Evolutionary conservation across 2,113 vertebrate species (phyloP).

Genomic region (Odocoileus hemionus): DNA sequence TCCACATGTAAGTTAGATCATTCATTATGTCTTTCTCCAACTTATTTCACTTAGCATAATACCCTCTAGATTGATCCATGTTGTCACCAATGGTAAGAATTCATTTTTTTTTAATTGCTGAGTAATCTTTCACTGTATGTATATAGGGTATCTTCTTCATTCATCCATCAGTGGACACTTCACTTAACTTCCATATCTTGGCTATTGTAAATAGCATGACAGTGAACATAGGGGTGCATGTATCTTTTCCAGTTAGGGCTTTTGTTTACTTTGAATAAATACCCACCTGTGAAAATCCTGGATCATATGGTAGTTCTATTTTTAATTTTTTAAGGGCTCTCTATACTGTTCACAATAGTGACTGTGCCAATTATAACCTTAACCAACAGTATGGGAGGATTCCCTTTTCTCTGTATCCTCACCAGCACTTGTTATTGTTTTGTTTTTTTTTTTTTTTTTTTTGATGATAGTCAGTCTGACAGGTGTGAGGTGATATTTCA

Average conservation of each 20-base stretch:
- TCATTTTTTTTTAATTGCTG: not conserved
- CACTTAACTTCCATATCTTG: not conserved
- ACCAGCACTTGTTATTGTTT: not conserved
- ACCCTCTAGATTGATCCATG: not conserved
- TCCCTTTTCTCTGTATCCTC: not conserved
- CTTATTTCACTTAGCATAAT: not conserved
- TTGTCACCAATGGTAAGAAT: not conserved
- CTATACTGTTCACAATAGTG: not conserved
- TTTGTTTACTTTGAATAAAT: not conserved
- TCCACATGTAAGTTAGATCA: not conserved
- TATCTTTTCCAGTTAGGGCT: not conserved
- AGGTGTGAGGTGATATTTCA: not conserved
- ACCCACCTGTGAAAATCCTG: not conserved
- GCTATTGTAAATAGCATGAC: not conserved
- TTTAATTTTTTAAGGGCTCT: not conserved
- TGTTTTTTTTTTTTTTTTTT: not conserved
- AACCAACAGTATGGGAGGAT: not conserved
- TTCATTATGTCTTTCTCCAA: not conserved
- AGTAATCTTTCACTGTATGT: not conserved
- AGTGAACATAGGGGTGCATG: not conserved
- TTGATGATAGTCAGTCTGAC: not conserved
- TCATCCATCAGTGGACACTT: not conserved
- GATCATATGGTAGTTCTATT: not conserved
- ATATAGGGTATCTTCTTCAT: no score
- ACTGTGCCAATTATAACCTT: rapidly evolving